Conservation (phyloP, 2,113 vertebrate species). For the Dipodomys merriami region DNA sequence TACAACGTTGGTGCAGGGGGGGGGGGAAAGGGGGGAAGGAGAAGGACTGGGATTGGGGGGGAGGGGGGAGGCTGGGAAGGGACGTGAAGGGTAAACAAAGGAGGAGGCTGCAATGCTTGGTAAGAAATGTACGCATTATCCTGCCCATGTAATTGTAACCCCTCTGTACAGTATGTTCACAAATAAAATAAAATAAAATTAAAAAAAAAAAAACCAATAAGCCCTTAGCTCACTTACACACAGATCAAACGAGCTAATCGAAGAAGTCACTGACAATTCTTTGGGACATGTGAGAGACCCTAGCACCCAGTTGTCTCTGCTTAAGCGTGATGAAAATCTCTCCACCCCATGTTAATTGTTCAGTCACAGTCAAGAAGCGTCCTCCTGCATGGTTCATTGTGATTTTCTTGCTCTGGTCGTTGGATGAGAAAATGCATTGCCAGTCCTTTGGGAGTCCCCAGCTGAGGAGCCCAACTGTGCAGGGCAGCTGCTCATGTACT, state of each 20-base stretch:
- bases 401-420: conserved; percentile 7
- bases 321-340: conserved; percentile 49
- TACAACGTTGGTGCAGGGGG: too few species aligned
- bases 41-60: too few species aligned
- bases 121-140: too few species aligned
- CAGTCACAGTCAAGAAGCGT: not conserved
- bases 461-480: conserved; percentile 17
- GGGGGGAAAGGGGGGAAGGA: too few species aligned
- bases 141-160: too few species aligned
- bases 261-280: not conserved
- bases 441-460: not conserved
- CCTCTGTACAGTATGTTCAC: too few species aligned
- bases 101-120: too few species aligned
- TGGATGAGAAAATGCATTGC: conserved; percentile 33
- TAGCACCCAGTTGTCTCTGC: conserved; percentile 47
- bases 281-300: not conserved
- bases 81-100: too few species aligned
- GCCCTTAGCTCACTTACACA: not conserved
- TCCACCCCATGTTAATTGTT: not conserved
- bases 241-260: not conserved
- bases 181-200: too few species aligned
- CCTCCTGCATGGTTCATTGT: not conserved
- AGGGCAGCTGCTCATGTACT: not conserved
- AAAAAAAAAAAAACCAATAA: too few species aligned
- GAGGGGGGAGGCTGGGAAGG: too few species aligned